Evolutionary conservation across 2,797 vertebrate species (phyloP), one percentile per base, ranked within the genome.

Genomic region (Anomalospiza imberbis): DNA sequence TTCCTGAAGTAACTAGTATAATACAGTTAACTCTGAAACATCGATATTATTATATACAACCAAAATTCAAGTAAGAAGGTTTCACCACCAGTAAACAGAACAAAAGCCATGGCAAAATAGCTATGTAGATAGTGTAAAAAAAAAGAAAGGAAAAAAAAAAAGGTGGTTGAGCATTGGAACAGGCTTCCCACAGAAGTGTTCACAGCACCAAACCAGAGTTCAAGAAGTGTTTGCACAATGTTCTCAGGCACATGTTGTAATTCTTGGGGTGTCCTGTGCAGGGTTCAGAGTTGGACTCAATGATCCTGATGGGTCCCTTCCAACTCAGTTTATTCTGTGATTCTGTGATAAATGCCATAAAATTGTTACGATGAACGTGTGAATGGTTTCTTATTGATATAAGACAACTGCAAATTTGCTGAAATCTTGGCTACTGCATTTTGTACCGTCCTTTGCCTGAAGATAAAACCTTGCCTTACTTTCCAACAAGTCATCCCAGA

Each of bases 361-460:
- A 61, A 47, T 29, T 2, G 16, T 28, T 34, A 11, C 2, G 2
- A 58, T 8, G 58, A 75, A 48, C 3, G 1, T 1, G 1, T 65
- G 8, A 82, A 57, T 22, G 6, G 3, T 45, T 89, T 58, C 51
- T 44, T 63, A 19, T 1, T 51, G n/a, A 66, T 8, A 28, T 9
- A 4, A 74, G 77, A 47, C 8, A 75, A 28, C 10, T 47, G 26
- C 13, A 80, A 70, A 31, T 48, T 48, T 50, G 47, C 12, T n/a
- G 38, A 42, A 93, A 62, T 50, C 36, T 55, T 53, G 9, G 19
- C 53, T 54, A 53, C 34, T 42, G 18, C 5, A 68, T 13, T 14
- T 45, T 71, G 9, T 31, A 47, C 1, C 0, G 2, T 32, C 45
- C 32, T 82, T 47, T 65, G 68, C 28, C 24, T 17, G 12, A 55